phyloP scores from a whole-genome alignment of 2,888 invertebrate species.

The Rotaria macrura region DNA sequence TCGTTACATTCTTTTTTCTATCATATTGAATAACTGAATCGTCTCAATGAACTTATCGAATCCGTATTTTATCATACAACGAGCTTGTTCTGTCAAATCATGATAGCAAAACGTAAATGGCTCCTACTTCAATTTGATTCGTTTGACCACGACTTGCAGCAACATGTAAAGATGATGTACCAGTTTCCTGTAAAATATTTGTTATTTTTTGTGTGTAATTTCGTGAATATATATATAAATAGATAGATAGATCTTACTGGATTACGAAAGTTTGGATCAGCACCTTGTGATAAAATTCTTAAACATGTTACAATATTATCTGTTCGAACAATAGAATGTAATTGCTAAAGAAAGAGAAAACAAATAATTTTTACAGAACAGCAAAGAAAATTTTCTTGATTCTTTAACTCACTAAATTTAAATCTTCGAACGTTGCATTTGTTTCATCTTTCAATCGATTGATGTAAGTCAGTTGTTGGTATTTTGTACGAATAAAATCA shows the following conservation, averaged over 20 bases:
- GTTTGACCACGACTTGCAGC: conserved; percentile 84
- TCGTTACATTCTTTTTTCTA: too few species aligned
- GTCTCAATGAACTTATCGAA: too few species aligned
- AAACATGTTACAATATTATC: conserved; percentile 84
- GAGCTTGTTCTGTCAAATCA: too few species aligned
- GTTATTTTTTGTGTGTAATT: too few species aligned
- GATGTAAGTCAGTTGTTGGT: conserved; percentile 71
- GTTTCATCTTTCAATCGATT: conserved; percentile 38
- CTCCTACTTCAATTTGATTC: conserved; percentile 68
- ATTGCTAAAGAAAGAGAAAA: conserved; percentile 54
- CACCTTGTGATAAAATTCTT: conserved; percentile 80
- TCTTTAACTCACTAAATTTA: conserved; percentile 59
- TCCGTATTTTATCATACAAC: too few species aligned
- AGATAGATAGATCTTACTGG: background rate
- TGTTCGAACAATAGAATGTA: conserved; percentile 87
- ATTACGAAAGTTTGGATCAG: conserved; percentile 73
- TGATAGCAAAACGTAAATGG: too few species aligned
- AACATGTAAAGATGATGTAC: conserved; percentile 78
- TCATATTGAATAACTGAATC: too few species aligned
- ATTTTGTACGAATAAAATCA: conserved; percentile 84
- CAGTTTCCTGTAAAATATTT: conserved; percentile 57
- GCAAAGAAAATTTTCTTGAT: background rate
- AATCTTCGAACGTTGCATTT: conserved; percentile 57
- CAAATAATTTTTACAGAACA: background rate
- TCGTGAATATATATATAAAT: too few species aligned